Percentiles rank a stretch among this genome's conserved stretches.
phyloP scores from a whole-genome alignment of 2,888 invertebrate species.

The Pyralis farinalis region DNA sequence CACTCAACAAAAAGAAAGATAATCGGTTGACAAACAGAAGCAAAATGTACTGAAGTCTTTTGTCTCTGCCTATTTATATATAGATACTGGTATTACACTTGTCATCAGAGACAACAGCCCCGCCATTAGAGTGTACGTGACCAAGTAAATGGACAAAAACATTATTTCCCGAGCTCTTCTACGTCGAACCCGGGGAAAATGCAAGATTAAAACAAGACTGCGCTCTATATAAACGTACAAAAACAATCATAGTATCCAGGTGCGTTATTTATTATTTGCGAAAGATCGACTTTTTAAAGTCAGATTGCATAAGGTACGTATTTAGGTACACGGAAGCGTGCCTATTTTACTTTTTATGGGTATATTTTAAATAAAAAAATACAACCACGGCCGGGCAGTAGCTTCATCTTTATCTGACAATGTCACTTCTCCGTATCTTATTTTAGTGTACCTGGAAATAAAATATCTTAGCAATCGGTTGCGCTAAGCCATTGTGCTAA shows the following conservation, averaged over 20 bases:
- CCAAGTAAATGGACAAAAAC: constrained; percentile 1
- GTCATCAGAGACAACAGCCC: constrained; percentile 12
- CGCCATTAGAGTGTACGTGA: constrained; percentile 11
- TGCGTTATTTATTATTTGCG: neutral
- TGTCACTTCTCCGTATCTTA: too few species aligned
- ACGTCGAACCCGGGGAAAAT: neutral
- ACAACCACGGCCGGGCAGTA: too few species aligned
- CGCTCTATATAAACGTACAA: neutral
- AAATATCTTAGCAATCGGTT: too few species aligned
- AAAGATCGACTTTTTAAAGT: neutral
- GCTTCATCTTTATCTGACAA: too few species aligned
- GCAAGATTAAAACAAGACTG: neutral
- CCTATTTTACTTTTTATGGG: too few species aligned
- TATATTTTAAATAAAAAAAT: too few species aligned
- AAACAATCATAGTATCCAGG: neutral
- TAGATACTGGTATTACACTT: constrained; percentile 5
- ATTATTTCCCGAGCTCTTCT: neutral
- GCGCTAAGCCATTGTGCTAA: too few species aligned
- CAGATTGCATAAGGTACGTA: neutral
- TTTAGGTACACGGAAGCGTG: too few species aligned
- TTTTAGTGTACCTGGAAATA: too few species aligned
- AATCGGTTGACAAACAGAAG: too few species aligned
- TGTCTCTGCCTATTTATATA: neutral
- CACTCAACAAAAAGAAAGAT: too few species aligned
- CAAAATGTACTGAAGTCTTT: too few species aligned